These are phyloP conservation scores for Pangasius djambal DNA, from an alignment of 2,797 vertebrate species.

Conservation along the genomic window DNA sequence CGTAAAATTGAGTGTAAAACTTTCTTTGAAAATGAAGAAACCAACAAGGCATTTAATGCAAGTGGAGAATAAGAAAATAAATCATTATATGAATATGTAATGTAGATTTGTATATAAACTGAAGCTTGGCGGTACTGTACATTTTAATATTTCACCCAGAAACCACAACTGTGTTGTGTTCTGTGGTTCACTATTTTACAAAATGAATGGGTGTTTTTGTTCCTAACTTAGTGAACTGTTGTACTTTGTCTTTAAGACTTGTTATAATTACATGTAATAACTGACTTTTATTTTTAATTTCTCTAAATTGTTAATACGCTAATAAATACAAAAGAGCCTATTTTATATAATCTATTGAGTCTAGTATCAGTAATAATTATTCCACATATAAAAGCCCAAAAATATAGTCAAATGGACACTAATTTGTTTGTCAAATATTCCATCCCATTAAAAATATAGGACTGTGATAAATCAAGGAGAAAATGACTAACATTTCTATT, in stretches of 20 bases:
- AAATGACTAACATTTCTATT: background rate
- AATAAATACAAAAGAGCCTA: background rate
- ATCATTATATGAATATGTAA: background rate
- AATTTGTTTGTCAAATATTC: background rate
- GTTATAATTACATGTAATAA: background rate
- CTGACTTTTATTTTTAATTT: background rate
- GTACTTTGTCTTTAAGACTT: background rate
- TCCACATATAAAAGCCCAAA: background rate
- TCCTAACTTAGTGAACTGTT: background rate
- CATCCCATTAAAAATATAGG: background rate
- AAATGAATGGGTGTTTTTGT: background rate
- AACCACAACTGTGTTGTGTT: background rate
- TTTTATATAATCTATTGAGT: background rate
- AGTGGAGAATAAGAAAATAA: background rate
- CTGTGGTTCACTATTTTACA: background rate
- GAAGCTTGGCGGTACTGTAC: background rate
- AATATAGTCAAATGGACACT: background rate
- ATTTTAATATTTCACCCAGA: background rate
- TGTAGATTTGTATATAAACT: slow-evolving; percentile 2
- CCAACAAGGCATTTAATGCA: background rate
- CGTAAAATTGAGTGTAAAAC: background rate
- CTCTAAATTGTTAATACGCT: background rate
- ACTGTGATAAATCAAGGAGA: background rate
- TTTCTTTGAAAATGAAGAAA: background rate
- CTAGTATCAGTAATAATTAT: background rate